phyloP scores from a whole-genome alignment of 2,888 invertebrate species.

The Sarcophaga subvicina region DNA sequence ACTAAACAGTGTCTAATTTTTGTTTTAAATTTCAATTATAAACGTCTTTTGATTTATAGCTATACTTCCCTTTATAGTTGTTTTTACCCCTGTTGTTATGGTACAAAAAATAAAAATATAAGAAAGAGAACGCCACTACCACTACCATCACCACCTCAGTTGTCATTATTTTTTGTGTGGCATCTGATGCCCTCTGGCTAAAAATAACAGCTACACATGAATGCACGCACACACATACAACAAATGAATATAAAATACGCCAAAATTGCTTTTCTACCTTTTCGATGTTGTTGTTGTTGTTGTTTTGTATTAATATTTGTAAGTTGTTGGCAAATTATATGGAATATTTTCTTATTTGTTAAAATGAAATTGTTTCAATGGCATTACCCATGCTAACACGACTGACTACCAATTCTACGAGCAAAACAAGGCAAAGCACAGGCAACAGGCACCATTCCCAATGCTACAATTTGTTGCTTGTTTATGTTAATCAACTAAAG shows the following conservation, averaged over 20 bases:
- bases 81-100: neutral
- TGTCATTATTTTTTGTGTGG: neutral
- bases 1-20: too few relatives aligned
- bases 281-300: neutral
- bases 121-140: too few relatives aligned
- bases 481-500: constrained; percentile 66
- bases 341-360: constrained; percentile 21
- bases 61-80: neutral
- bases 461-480: constrained; percentile 32
- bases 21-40: too few relatives aligned
- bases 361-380: constrained; percentile 45
- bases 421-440: neutral
- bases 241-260: constrained; percentile 68
- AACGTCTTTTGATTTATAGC: neutral
- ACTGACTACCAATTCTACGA: neutral
- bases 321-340: constrained; percentile 44
- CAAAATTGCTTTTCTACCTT: constrained; percentile 26
- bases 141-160: neutral
- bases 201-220: constrained; percentile 70
- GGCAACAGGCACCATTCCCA: neutral
- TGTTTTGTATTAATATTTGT: constrained; percentile 20
- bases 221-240: constrained; percentile 43
- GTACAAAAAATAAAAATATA: neutral
- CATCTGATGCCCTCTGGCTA: constrained; percentile 68
- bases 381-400: constrained; percentile 5